A percentile compares a stretch with the other conserved stretches of the same genome.
These are phyloP conservation scores for Zapus hudsonius DNA, from an alignment of 2,113 vertebrate species.

Conservation along the genomic window DNA sequence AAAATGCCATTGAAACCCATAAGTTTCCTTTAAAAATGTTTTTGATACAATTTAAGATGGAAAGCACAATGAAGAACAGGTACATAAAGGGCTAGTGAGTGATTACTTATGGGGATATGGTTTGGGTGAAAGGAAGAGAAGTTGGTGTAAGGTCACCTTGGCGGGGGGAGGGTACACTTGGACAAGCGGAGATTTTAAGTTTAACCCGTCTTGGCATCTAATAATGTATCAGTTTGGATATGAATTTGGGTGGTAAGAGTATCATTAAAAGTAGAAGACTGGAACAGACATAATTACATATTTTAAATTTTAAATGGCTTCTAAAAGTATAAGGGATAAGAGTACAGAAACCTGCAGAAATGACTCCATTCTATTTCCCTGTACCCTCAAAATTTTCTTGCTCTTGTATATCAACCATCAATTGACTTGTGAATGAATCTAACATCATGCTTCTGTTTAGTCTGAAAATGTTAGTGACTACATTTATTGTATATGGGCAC, in stretches of 20 bases:
- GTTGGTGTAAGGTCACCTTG: not conserved
- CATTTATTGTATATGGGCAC: not conserved
- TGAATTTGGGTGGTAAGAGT: not conserved
- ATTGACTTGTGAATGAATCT: conserved; percentile 18
- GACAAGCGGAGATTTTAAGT: not conserved
- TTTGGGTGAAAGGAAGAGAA: not conserved
- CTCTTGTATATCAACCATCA: not conserved
- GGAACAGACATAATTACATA: not conserved
- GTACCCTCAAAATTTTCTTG: not conserved
- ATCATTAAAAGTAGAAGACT: not conserved
- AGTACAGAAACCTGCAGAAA: not conserved
- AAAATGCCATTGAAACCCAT: no score
- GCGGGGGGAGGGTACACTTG: not conserved
- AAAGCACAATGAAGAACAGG: not conserved
- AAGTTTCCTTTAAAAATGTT: no score
- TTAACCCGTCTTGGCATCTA: not conserved
- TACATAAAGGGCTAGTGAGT: not conserved
- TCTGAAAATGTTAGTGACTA: not conserved
- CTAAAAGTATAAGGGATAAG: not conserved
- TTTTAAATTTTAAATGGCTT: conserved; percentile 19
- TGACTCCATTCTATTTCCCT: rapidly evolving
- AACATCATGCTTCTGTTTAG: not conserved
- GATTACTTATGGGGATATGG: not conserved
- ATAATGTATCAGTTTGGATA: not conserved
- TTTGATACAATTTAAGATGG: no score